Evolutionary conservation across 2,113 vertebrate species (phyloP), one percentile per base, ranked within the genome.

Genomic region (Scortum barcoo): DNA sequence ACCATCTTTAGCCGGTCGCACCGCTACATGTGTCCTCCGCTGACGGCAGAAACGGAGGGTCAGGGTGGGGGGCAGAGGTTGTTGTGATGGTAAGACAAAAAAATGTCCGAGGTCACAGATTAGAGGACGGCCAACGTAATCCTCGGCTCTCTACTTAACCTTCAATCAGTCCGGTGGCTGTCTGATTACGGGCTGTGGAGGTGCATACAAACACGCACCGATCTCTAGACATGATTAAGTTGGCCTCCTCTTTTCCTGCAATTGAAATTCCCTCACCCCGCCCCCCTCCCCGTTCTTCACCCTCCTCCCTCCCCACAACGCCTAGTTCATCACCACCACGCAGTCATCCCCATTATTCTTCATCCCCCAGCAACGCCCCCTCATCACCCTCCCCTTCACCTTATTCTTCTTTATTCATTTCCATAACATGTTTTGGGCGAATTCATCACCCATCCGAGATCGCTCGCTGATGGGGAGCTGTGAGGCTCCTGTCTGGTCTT

Each of bases 161-260:
- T 89, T 87, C 88, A 86, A 83, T 89, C 88, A 85, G 88, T 80
- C 86, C 86, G 24, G 56, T 20, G 78, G 58, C 68, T 22, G 86
- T 80, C 84, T 91, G 92, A 92, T 91, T 88, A 85, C 80, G 33
- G 71, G 48, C 78, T 65, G 81, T 76, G 78, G 79, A 67, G 81
- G 60, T 76, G 88, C 83, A 89, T 86, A 85, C 88, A 87, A 89
- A 88, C 87, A 85, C n/a, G n/a, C 67, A 10, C 61, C 36, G 62
- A 80, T 86, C 85, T 82, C 38, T 0, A 54, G 56, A 67, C 72
- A 20, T 83, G 76, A 88, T 86, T 83, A 80, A 81, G 71, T 63
- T 42, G 48, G 65, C 33, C 77, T 58, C 58, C 36, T 30, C 78
- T 71, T n/a, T 79, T 78, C 56, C 71, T 70, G 75, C 77, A 33